phyloP scores from a whole-genome alignment of 2,888 invertebrate species.

The Caenorhabditis plicata region DNA sequence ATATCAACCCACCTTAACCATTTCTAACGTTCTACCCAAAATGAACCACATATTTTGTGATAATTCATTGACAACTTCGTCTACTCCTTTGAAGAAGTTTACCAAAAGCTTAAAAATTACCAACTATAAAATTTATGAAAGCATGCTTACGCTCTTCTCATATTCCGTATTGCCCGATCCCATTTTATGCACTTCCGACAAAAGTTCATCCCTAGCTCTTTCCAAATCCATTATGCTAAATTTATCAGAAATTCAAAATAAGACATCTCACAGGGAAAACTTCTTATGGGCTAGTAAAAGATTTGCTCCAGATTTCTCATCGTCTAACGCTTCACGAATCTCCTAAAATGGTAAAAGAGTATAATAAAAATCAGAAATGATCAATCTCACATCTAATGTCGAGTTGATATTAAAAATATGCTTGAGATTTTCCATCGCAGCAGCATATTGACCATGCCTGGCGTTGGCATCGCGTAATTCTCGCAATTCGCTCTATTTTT shows the following conservation, averaged over 20 bases:
- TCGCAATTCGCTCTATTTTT: too few species aligned
- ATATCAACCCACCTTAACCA: conserved; percentile 71
- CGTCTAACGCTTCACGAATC: conserved; percentile 88
- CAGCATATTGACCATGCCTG: conserved; percentile 89
- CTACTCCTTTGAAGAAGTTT: conserved; percentile 93
- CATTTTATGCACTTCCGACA: conserved; percentile 89
- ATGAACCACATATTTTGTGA: conserved; percentile 76
- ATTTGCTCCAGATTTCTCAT: conserved; percentile 75
- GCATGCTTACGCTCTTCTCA: conserved; percentile 58
- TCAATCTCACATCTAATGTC: conserved; percentile 78
- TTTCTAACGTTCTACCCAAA: conserved; percentile 84
- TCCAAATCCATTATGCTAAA: conserved; percentile 89
- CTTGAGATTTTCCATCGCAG: conserved; percentile 94
- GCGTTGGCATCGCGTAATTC: conserved; percentile 88
- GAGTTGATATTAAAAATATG: conserved; percentile 97
- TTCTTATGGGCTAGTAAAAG: conserved; percentile 87
- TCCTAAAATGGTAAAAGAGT: conserved; percentile 68
- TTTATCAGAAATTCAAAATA: conserved; percentile 5
- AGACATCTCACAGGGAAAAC: conserved; percentile 62
- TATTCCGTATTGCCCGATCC: conserved; percentile 66
- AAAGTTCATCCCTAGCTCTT: conserved; percentile 89
- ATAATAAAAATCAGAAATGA: too few species aligned
- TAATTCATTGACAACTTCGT: conserved; percentile 79
- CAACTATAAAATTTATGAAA: not conserved
- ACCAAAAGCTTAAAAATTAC: conserved; percentile 74